Percentiles rank a stretch among this genome's conserved stretches.
phyloP scores from a whole-genome alignment of 2,888 invertebrate species.

The Suillia variegata region DNA sequence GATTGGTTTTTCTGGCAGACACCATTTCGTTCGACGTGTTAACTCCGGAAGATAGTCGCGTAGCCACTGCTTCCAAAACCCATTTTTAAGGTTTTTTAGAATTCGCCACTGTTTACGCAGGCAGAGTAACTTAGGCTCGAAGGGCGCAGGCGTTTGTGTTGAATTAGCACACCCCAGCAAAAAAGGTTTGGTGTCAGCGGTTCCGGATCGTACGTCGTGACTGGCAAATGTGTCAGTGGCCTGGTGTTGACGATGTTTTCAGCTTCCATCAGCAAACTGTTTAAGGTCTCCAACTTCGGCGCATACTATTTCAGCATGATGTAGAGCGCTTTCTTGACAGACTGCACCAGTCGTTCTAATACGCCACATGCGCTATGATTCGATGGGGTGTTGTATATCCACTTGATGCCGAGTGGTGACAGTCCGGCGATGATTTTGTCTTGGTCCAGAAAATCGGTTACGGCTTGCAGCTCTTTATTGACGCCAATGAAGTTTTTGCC shows the following conservation, averaged over 20 bases:
- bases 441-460: slow-evolving; percentile 6
- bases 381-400: slow-evolving; percentile 25
- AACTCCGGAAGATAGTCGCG: slow-evolving; percentile 10
- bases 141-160: slow-evolving; percentile 16
- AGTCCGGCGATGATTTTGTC: background rate
- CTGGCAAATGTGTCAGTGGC: slow-evolving; percentile 23
- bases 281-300: slow-evolving; percentile 17
- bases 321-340: slow-evolving; percentile 18
- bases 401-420: slow-evolving; percentile 10
- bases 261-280: slow-evolving; percentile 19
- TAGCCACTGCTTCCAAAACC: slow-evolving; percentile 14
- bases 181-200: slow-evolving; percentile 24
- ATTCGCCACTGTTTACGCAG: slow-evolving; percentile 18
- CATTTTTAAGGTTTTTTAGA: slow-evolving; percentile 7
- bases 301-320: slow-evolving; percentile 21
- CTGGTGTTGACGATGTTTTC: slow-evolving; percentile 26
- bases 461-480: slow-evolving; percentile 11
- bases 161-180: slow-evolving; percentile 16
- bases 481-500: slow-evolving; percentile 28
- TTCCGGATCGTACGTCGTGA: slow-evolving; percentile 18
- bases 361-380: slow-evolving; percentile 30
- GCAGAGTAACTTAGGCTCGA: slow-evolving; percentile 1
- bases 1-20: background rate
- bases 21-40: background rate
- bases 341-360: slow-evolving; percentile 32